A percentile compares a stretch with the other conserved stretches of the same genome.
Evolutionary conservation across 1,140 invertebrate species (phyloP).

Genomic region (Pseudomyrmex cubaensis): DNA sequence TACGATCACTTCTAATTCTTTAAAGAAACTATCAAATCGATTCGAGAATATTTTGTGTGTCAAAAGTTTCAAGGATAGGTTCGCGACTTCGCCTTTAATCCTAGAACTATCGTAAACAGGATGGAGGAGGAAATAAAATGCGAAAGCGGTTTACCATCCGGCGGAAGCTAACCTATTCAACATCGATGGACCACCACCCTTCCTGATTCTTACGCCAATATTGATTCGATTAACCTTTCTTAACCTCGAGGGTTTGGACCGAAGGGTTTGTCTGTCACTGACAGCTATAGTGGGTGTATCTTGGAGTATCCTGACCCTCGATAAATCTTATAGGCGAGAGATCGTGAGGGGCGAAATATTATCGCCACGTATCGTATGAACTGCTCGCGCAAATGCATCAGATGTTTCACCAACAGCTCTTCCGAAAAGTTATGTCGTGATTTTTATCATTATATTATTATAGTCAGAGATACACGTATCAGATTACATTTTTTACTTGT

Average conservation of each 20-base stretch:
- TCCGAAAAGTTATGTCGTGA: no score
- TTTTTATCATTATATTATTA: not conserved
- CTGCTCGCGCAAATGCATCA: not conserved
- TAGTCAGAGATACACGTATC: no score
- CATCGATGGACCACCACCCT: slow-evolving; percentile 24
- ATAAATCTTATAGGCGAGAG: slow-evolving; percentile 27
- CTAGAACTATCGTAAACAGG: slow-evolving; percentile 2
- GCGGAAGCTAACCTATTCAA: slow-evolving; percentile 35
- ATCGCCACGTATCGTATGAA: not conserved
- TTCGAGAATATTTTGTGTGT: not conserved
- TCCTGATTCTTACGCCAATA: slow-evolving; percentile 50
- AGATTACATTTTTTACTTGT: no score
- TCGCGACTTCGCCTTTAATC: slow-evolving; percentile 16
- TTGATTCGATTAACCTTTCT: slow-evolving; percentile 61
- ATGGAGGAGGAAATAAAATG: slow-evolving; percentile 31
- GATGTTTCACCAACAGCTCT: not conserved
- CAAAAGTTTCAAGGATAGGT: slow-evolving; percentile 1
- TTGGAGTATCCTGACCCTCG: slow-evolving; percentile 27
- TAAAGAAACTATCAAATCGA: no score
- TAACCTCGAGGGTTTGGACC: slow-evolving; percentile 27
- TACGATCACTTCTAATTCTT: not conserved
- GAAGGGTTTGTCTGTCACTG: slow-evolving; percentile 45
- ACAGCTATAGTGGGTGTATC: slow-evolving; percentile 48
- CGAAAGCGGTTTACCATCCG: slow-evolving; percentile 27
- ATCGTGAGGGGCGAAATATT: slow-evolving; percentile 34